A percentile compares a stretch with the other conserved stretches of the same genome.
Conservation (phyloP, 2,113 vertebrate species). For the Bubo bubo region DNA sequence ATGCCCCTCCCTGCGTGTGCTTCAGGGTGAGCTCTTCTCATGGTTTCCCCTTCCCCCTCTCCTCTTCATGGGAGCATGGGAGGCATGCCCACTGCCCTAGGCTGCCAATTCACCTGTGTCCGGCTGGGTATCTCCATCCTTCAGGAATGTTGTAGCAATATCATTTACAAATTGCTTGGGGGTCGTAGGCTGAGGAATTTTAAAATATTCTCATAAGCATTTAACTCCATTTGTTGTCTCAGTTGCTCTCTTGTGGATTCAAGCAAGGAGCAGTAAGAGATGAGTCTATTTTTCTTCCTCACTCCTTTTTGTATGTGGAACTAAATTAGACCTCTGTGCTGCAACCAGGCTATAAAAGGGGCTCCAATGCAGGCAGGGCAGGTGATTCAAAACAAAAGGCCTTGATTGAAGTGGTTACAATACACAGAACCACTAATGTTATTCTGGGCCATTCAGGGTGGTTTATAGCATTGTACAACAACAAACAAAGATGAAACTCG, state of each 20-base stretch:
- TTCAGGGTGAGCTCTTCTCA: background rate
- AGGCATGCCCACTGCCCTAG: background rate
- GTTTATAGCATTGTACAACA: slow-evolving; percentile 52
- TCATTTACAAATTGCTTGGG: background rate
- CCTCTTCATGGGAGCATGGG: background rate
- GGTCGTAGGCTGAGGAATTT: background rate
- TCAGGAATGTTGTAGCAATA: background rate
- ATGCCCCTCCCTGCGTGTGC: background rate
- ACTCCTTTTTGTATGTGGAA: background rate
- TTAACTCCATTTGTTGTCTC: background rate
- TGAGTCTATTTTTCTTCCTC: slow-evolving; percentile 6
- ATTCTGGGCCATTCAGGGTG: slow-evolving; percentile 54
- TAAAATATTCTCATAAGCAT: background rate
- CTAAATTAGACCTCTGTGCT: slow-evolving; percentile 62
- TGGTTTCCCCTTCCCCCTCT: fast-evolving
- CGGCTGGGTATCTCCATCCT: background rate
- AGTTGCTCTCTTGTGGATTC: background rate
- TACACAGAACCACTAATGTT: slow-evolving; percentile 64
- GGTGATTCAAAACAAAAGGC: slow-evolving; percentile 73
- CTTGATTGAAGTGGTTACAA: slow-evolving; percentile 66
- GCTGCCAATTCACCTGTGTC: background rate
- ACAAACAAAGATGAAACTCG: slow-evolving; percentile 60
- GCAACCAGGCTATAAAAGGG: slow-evolving; percentile 14
- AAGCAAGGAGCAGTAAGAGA: background rate
- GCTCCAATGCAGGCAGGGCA: slow-evolving; percentile 52